These are phyloP conservation scores for Diarsia dahlii DNA, from an alignment of 2,888 invertebrate genomes.

Conservation along the genomic window DNA sequence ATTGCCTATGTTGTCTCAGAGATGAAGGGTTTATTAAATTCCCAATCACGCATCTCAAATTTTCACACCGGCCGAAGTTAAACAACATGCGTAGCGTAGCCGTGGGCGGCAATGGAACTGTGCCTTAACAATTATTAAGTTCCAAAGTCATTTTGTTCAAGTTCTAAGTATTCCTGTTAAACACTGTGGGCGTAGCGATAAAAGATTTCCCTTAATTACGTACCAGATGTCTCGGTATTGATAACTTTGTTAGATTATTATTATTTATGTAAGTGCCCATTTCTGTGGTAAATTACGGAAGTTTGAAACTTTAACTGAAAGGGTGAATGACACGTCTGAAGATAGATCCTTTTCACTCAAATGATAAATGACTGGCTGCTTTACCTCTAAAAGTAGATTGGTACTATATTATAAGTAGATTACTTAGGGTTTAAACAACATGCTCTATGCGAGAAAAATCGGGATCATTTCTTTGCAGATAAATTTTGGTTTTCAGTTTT, in stretches of 20 bases:
- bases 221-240: conserved; percentile 24
- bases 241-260: conserved; percentile 28
- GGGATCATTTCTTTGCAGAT: too few relatives aligned
- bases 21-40: not conserved
- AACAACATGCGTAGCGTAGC: not conserved
- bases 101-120: not conserved
- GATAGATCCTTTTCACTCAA: not conserved
- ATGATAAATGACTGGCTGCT: not conserved
- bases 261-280: conserved; percentile 14
- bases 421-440: not conserved
- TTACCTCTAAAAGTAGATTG: not conserved
- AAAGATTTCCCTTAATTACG: conserved; percentile 26
- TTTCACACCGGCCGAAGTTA: not conserved
- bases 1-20: not conserved
- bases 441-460: not conserved
- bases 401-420: not conserved
- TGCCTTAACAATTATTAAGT: conserved; percentile 12
- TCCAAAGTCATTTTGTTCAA: not conserved
- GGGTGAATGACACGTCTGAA: not conserved
- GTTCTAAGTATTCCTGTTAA: conserved; percentile 4
- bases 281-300: not conserved
- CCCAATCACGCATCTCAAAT: not conserved
- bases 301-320: conserved; percentile 14
- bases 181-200: conserved; percentile 24
- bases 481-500: too few relatives aligned